Percentiles rank a stretch among this genome's conserved stretches.
These are phyloP conservation scores for Pelobates cultripes DNA, from an alignment of 2,797 vertebrate species.

Conservation along the genomic window DNA sequence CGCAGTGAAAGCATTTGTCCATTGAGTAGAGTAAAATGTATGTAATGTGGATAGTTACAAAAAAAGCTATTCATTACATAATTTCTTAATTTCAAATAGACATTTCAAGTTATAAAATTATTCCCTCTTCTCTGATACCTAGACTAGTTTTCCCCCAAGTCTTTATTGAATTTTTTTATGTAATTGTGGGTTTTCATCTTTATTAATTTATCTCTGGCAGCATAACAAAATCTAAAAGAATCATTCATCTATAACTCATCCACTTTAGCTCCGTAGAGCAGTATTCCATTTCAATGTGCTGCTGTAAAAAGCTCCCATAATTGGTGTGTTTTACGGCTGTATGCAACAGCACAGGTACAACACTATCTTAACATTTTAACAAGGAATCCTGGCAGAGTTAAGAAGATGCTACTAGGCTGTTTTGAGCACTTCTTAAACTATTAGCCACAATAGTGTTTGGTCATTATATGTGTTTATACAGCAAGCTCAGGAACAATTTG, in stretches of 20 bases:
- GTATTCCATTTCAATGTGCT: slow-evolving; percentile 65
- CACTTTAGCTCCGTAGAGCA: slow-evolving; percentile 43
- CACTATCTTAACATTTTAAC: slow-evolving; percentile 48
- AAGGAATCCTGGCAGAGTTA: not conserved
- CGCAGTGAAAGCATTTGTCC: no score
- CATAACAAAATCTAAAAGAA: slow-evolving; percentile 58
- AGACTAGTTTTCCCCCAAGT: slow-evolving; percentile 63
- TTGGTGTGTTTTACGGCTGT: slow-evolving; percentile 67
- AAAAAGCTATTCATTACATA: not conserved
- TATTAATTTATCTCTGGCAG: slow-evolving; percentile 69
- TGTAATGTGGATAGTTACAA: no score
- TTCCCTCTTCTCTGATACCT: slow-evolving; percentile 51
- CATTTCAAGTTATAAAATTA: not conserved
- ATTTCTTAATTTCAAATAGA: not conserved
- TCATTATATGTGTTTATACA: no score
- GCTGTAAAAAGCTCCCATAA: slow-evolving; percentile 63
- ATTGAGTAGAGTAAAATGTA: no score
- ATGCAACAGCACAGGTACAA: slow-evolving; percentile 58
- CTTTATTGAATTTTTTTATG: slow-evolving; percentile 49
- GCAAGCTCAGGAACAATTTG: no score
- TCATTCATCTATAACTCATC: slow-evolving; percentile 65
- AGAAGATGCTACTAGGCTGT: no score
- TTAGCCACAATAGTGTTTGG: no score
- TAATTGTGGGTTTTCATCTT: slow-evolving; percentile 39
- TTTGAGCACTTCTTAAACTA: no score